Conservation (phyloP, 2,888 invertebrate genomes). For the Desoria tigrina region DNA sequence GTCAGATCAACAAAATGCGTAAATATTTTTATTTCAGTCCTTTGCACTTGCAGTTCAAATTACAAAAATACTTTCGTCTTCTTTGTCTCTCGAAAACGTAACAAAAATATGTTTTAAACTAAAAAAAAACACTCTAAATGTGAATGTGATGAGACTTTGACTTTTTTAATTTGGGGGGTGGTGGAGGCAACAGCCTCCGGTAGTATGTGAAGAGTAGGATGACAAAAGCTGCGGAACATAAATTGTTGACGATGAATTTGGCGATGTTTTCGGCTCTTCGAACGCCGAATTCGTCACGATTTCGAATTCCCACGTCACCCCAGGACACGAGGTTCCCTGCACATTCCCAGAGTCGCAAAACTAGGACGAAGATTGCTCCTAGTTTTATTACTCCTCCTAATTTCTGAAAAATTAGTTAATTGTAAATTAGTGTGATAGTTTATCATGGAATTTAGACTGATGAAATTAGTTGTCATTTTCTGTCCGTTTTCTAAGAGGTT, state of each 20-base stretch:
- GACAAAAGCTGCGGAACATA: conserved; percentile 29
- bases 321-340: conserved; percentile 30
- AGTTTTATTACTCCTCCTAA: conserved; percentile 31
- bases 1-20: no score
- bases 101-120: no score
- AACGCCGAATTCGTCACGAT: conserved; percentile 30
- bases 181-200: conserved; percentile 23
- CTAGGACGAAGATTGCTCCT: conserved; percentile 32
- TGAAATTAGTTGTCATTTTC: no score
- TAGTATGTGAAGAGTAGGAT: conserved; percentile 26
- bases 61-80: no score
- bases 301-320: conserved; percentile 18
- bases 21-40: no score
- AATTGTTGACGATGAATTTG: conserved; percentile 32
- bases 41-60: no score
- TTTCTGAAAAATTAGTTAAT: no score
- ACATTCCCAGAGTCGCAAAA: conserved; percentile 28
- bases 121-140: no score
- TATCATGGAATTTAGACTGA: conserved; percentile 1
- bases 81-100: no score
- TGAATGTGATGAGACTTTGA: no score
- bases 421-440: background rate
- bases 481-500: no score
- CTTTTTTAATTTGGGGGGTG: no score
- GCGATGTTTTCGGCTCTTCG: conserved; percentile 23